Evolutionary conservation across 2,797 vertebrate genomes (phyloP).

Genomic region (Prunella strophiata): DNA sequence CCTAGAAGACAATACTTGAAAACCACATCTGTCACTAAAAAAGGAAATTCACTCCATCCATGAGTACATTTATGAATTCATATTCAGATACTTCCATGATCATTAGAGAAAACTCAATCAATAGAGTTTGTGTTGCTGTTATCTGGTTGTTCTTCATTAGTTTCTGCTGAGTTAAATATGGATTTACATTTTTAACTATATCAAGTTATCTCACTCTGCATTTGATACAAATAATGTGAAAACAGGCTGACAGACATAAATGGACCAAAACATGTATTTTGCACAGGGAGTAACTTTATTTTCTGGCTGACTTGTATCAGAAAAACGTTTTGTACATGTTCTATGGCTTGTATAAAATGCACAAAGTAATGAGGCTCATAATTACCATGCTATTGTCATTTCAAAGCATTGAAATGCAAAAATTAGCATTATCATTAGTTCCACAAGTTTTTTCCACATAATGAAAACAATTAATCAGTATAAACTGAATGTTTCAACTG

Average conservation of each 20-base stretch:
- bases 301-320: conserved; percentile 10
- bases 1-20: neutral
- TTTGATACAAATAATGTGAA: neutral
- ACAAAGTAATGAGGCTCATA: conserved; percentile 46
- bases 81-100: neutral
- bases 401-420: conserved; percentile 69
- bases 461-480: conserved; percentile 70
- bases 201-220: neutral
- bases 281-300: neutral
- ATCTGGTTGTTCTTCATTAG: neutral
- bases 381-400: conserved; percentile 65
- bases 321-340: conserved; percentile 26
- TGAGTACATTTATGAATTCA: neutral
- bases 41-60: neutral
- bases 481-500: conserved; percentile 67
- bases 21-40: neutral
- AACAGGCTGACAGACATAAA: neutral
- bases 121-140: neutral
- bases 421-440: conserved; percentile 73
- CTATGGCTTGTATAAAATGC: conserved; percentile 57
- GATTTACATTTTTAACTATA: neutral
- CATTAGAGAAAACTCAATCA: neutral
- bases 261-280: neutral
- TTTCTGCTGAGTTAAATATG: neutral
- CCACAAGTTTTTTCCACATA: conserved; percentile 63